phyloP scores from a whole-genome alignment of 2,888 invertebrate genomes.

The Chloroclystis v-ata region DNA sequence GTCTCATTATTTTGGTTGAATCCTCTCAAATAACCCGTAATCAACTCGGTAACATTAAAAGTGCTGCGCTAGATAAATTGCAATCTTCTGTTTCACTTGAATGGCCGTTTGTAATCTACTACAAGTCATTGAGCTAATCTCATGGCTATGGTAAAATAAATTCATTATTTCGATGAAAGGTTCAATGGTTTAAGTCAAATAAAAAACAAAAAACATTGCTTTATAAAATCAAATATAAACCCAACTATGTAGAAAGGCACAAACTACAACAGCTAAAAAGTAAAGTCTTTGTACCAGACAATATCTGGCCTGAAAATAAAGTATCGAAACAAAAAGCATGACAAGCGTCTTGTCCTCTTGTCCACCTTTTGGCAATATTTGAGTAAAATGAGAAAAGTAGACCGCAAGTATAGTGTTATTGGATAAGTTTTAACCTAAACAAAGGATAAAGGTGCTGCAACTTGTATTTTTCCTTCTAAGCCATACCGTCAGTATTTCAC shows the following conservation, averaged over 20 bases:
- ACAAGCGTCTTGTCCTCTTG: conserved; percentile 23
- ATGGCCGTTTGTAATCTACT: no score
- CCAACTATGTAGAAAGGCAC: not conserved
- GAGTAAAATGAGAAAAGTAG: conserved; percentile 42
- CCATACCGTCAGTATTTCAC: not conserved
- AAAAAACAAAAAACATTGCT: no score
- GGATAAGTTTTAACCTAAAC: conserved; percentile 60
- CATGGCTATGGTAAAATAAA: no score
- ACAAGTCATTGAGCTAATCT: no score
- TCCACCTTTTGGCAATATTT: conserved; percentile 32
- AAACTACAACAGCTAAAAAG: not conserved
- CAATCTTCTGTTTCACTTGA: no score
- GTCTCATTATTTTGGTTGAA: no score
- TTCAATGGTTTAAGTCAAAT: no score
- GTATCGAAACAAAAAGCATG: conserved; percentile 13
- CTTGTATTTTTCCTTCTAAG: not conserved
- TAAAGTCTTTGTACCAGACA: not conserved
- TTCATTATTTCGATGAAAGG: no score
- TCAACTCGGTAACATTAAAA: no score
- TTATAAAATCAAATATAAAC: not conserved
- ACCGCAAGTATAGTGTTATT: conserved; percentile 54
- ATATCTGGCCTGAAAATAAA: conserved; percentile 9
- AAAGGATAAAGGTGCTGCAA: conserved; percentile 6
- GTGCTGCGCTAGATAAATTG: no score
- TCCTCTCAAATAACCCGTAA: no score